Evolutionary conservation across 2,888 invertebrate genomes (phyloP), one percentile per base, ranked within the genome.

Genomic region (Apotomis turbidana): DNA sequence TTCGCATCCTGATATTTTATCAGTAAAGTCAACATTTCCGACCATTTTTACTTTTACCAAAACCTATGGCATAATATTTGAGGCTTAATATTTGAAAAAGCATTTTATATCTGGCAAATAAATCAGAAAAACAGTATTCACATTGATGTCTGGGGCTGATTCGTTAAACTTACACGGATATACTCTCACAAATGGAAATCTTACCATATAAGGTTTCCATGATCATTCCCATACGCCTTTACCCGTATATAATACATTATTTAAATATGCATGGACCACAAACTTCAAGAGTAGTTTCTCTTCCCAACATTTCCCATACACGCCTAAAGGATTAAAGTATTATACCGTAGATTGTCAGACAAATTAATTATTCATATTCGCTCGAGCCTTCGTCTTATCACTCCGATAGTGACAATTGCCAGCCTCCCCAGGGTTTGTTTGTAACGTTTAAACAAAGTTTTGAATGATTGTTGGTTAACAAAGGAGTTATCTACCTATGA

Each of bases 361-460:
- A 36, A 54, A 66, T 66, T 66, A 66, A 66, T 66, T 57, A 66
- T 66, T 66, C 66, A 66, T 66, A 66, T 5, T 36, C 54, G 12
- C 36, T 46, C 36, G n/a, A 57, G 38, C 9, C 51, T 38, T 15
- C 44, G 44, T 5, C 49, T 3, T 49, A 10, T 49, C 49, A 9
- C 9, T 49, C 41, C 41, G 10, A 49, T 49, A 49, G 49, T 4
- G 49, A 49, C 49, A 9, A 49, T 49, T 49, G 49, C 49, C 49
- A 49, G 10, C 49, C 8, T 44, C 0, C 44, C 8, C 49, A 5
- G 3, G 49, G 49, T 10, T 49, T 49, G 49, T 49, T 8, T 10
- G 3, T 10, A 9, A 10, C 49, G 49, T 49, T 49, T 49, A 9
- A 49, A 10, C 49, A 9, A 49, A 49, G 49, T 49, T 49, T 49